Conservation (phyloP, 2,888 invertebrate genomes). For the Drosophila subsilvestris region DNA sequence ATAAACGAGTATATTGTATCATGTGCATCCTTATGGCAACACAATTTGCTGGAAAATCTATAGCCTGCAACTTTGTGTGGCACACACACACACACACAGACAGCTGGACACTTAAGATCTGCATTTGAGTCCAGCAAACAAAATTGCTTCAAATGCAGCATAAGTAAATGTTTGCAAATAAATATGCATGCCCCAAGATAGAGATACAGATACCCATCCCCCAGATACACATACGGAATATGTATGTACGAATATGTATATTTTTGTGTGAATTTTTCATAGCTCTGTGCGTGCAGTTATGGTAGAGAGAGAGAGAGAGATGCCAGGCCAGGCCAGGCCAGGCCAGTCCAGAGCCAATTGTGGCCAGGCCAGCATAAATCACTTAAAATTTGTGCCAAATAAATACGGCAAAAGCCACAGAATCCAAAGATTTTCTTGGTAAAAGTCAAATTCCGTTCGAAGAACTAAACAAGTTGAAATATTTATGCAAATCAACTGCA, state of each 20-base stretch:
- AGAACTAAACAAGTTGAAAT: slow-evolving; percentile 33
- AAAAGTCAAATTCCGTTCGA: slow-evolving; percentile 56
- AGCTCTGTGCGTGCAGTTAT: slow-evolving; percentile 59
- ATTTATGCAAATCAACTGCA: slow-evolving; percentile 63
- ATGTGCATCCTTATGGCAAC: slow-evolving; percentile 37
- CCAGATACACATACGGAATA: not conserved
- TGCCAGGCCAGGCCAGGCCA: slow-evolving; percentile 60
- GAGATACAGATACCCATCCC: slow-evolving; percentile 21
- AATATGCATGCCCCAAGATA: slow-evolving; percentile 60
- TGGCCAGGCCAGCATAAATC: slow-evolving; percentile 71
- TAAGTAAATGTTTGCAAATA: slow-evolving; percentile 77
- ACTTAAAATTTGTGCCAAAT: slow-evolving; percentile 80
- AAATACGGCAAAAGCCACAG: slow-evolving; percentile 70
- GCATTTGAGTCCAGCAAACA: slow-evolving; percentile 70
- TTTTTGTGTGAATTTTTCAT: slow-evolving; percentile 58
- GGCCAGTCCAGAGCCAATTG: slow-evolving; percentile 59
- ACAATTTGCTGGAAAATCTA: slow-evolving; percentile 58
- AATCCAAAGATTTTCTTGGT: slow-evolving; percentile 57
- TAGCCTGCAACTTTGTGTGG: slow-evolving; percentile 57
- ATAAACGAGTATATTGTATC: slow-evolving; percentile 28
- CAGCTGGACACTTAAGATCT: slow-evolving; percentile 31
- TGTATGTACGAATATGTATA: slow-evolving; percentile 1
- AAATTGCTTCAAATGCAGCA: slow-evolving; percentile 73
- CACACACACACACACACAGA: slow-evolving; percentile 4
- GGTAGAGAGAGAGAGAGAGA: slow-evolving; percentile 6